Base-by-base conservation (phyloP, 2,113 vertebrate species). In the Zeus faber region DNA sequence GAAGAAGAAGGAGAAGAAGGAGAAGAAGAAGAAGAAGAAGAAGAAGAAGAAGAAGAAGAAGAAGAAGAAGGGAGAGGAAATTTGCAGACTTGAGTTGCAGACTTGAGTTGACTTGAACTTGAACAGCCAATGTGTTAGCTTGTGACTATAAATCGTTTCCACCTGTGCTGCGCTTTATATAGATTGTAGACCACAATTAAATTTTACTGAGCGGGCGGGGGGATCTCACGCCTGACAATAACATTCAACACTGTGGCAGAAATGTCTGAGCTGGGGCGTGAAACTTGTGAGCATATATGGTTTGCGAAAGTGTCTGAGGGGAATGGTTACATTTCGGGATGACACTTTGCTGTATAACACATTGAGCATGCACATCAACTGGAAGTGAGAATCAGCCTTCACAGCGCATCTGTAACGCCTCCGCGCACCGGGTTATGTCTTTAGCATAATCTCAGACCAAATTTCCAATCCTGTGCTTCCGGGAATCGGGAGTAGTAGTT, bases 371-470 rank as follows among this genome's bases (percentile, higher is more conserved):
- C 11, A n/a, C 74, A 72, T 75, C 69, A 68, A 56, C 64, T 54
- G 49, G 65, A 76, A 57, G 76, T 54, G 58, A 72, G 74, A 78
- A 79, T 63, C 22, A n/a, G 14, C 70, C 62, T 65, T 74, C 72
- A 40, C 78, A 63, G 65, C 51, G 48, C 70, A 50, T 72, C 68
- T 52, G 59, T 41, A 64, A 67, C 27, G 67, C 54, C 66, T 76
- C 64, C 4, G 58, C 24, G 66, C n/a, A n/a, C n/a, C n/a, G n/a
- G n/a, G n/a, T n/a, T n/a, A n/a, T n/a, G n/a, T n/a, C n/a, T n/a
- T n/a, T n/a, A n/a, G n/a, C n/a, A n/a, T n/a, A n/a, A n/a, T n/a
- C n/a, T n/a, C n/a, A n/a, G n/a, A n/a, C n/a, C n/a, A n/a, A n/a
- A n/a, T n/a, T n/a, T n/a, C n/a, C n/a, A n/a, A n/a, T n/a, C n/a